These are phyloP conservation scores for Dendroctonus valens DNA, from an alignment of 1,140 invertebrate species.

Conservation along the genomic window DNA sequence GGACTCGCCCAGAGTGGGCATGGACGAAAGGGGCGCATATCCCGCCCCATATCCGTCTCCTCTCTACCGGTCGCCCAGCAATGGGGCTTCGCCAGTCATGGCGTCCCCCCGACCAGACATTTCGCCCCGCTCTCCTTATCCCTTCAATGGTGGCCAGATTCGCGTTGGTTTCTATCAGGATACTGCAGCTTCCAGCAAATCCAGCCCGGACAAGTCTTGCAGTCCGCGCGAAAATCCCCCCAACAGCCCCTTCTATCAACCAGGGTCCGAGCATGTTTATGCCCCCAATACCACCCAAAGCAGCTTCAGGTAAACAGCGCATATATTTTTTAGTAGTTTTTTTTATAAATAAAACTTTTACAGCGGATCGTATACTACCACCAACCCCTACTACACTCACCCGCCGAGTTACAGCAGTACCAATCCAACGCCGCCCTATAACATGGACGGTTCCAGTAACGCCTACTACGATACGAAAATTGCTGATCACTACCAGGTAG, in stretches of 20 bases:
- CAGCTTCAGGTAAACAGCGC: conserved; percentile 11
- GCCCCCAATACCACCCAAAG: conserved; percentile 45
- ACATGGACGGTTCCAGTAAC: conserved; percentile 31
- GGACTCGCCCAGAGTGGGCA: conserved; percentile 64
- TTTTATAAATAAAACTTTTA: neutral
- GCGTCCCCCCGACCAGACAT: conserved; percentile 54
- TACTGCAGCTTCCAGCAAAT: conserved; percentile 64
- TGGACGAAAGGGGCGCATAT: conserved; percentile 59
- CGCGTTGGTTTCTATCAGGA: conserved; percentile 78
- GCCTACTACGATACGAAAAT: conserved; percentile 45
- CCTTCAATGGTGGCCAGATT: conserved; percentile 69
- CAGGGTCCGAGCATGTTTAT: conserved; percentile 62
- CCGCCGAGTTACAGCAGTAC: conserved; percentile 44
- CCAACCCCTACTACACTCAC: conserved; percentile 43
- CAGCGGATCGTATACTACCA: conserved; percentile 39
- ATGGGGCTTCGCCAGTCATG: conserved; percentile 55
- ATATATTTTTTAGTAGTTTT: neutral
- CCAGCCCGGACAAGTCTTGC: conserved; percentile 70
- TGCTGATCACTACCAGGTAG: conserved; percentile 40
- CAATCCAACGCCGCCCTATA: conserved; percentile 43
- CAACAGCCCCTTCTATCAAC: conserved; percentile 60
- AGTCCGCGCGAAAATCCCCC: conserved; percentile 62
- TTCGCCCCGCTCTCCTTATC: conserved; percentile 62
- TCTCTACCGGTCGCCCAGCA: conserved; percentile 58
- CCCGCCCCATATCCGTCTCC: conserved; percentile 66